These are phyloP conservation scores for Bacillus rossius DNA, from an alignment of 1,140 invertebrate species.

Conservation along the genomic window DNA sequence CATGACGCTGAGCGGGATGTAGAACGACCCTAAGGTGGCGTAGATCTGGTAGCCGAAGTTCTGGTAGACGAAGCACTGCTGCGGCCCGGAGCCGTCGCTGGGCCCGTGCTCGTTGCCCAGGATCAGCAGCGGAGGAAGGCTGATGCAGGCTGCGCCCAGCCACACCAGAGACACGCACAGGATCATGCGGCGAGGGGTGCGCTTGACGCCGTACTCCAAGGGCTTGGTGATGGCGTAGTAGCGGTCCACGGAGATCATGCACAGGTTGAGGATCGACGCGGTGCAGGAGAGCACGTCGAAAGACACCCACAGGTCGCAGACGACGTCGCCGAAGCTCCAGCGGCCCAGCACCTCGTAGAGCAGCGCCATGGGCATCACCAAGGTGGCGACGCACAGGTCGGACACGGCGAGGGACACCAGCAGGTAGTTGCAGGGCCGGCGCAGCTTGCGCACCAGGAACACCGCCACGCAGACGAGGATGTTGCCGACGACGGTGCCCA, in stretches of 20 bases:
- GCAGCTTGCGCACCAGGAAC: slow-evolving; percentile 78
- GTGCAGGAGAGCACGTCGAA: slow-evolving; percentile 80
- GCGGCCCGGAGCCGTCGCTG: slow-evolving; percentile 48
- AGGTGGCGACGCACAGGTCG: slow-evolving; percentile 73
- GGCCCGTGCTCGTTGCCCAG: slow-evolving; percentile 75
- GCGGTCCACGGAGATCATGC: slow-evolving; percentile 82
- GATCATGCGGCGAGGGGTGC: slow-evolving; percentile 78
- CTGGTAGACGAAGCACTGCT: slow-evolving; percentile 74
- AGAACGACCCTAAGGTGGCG: slow-evolving; percentile 85
- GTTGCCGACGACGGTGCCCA: slow-evolving; percentile 82
- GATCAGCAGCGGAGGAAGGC: slow-evolving; percentile 79
- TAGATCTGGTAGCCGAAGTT: slow-evolving; percentile 87
- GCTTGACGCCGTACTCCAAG: slow-evolving; percentile 81
- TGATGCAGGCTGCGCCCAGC: slow-evolving; percentile 84
- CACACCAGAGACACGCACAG: slow-evolving; percentile 83
- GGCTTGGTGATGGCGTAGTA: slow-evolving; percentile 91
- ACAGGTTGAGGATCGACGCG: slow-evolving; percentile 87
- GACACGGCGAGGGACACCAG: slow-evolving; percentile 88
- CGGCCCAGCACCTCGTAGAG: slow-evolving; percentile 72
- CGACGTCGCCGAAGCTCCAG: slow-evolving; percentile 76
- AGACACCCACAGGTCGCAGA: slow-evolving; percentile 82
- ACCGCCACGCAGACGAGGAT: slow-evolving; percentile 85
- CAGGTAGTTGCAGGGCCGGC: slow-evolving; percentile 77
- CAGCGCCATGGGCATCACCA: slow-evolving; percentile 83
- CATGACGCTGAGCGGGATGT: slow-evolving; percentile 85